A percentile compares a stretch with the other conserved stretches of the same genome.
Conservation (phyloP, 2,113 vertebrate genomes). For the Enhydra lutris region DNA sequence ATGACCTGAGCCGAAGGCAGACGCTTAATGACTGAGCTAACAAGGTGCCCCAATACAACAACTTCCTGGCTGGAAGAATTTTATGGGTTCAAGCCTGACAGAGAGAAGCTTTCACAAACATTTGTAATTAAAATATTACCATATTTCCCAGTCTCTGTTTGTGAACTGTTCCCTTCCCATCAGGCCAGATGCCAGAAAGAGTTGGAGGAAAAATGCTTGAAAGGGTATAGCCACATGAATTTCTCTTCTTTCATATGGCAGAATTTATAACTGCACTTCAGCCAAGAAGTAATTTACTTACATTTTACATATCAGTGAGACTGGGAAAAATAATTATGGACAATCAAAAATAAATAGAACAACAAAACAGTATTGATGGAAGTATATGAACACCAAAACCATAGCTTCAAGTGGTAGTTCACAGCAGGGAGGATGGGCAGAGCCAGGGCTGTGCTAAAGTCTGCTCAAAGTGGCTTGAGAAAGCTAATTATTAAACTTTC, state of each 20-base stretch:
- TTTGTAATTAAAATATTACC: not conserved
- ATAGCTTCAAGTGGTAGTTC: not conserved
- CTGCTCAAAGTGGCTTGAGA: not conserved
- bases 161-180: not conserved
- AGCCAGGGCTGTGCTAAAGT: fast-evolving
- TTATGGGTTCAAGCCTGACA: not conserved
- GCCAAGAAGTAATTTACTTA: not conserved
- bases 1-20: too few relatives aligned
- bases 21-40: too few relatives aligned
- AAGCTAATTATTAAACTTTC: not conserved
- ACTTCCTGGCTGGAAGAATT: not conserved
- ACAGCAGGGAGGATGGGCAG: not conserved
- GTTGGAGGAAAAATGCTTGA: not conserved
- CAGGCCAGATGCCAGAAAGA: not conserved
- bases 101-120: not conserved
- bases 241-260: not conserved
- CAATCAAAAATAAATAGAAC: not conserved
- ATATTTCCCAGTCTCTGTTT: not conserved
- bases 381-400: not conserved
- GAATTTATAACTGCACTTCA: not conserved
- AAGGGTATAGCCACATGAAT: not conserved
- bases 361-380: not conserved
- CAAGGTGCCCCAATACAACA: not conserved
- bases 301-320: not conserved
- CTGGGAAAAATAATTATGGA: not conserved